phyloP scores from a whole-genome alignment of 1,140 invertebrate species.

The Zaprionus gabonicus region DNA sequence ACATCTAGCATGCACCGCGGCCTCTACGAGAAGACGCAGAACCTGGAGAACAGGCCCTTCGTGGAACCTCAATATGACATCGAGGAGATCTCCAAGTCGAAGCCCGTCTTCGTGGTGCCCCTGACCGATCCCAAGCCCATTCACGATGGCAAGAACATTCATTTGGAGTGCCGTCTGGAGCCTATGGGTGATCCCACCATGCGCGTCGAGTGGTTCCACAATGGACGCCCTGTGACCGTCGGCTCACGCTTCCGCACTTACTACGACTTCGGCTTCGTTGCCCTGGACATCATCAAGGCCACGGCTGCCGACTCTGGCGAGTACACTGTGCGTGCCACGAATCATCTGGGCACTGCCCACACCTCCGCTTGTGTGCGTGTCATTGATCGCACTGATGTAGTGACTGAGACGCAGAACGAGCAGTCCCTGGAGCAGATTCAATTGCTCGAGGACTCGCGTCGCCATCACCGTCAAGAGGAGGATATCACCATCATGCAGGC shows the following conservation, averaged over 20 bases:
- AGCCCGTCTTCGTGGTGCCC: slow-evolving; percentile 95
- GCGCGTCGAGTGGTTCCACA: slow-evolving; percentile 97
- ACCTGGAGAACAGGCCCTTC: slow-evolving; percentile 93
- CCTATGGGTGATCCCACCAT: slow-evolving; percentile 98
- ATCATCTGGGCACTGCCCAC: slow-evolving; percentile 95
- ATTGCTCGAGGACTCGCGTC: slow-evolving; percentile 94
- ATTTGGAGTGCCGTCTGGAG: slow-evolving; percentile 94
- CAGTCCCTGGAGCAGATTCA: slow-evolving; percentile 97
- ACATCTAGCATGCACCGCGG: slow-evolving; percentile 94
- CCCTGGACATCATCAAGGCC: slow-evolving; percentile 94
- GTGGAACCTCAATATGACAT: slow-evolving; percentile 94
- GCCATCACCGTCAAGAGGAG: slow-evolving; percentile 89
- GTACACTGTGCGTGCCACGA: slow-evolving; percentile 96
- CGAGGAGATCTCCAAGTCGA: slow-evolving; percentile 96
- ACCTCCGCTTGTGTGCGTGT: slow-evolving; percentile 95
- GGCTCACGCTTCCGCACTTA: slow-evolving; percentile 97
- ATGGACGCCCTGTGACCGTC: slow-evolving; percentile 94
- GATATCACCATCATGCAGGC: slow-evolving; percentile 92
- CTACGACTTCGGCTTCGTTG: slow-evolving; percentile 97
- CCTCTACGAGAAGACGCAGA: slow-evolving; percentile 94
- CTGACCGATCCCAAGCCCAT: slow-evolving; percentile 92
- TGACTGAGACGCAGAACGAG: slow-evolving; percentile 97
- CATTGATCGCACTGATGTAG: slow-evolving; percentile 92
- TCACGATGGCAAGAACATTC: slow-evolving; percentile 95
- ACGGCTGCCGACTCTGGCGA: slow-evolving; percentile 96